These are phyloP conservation scores for Stomatorhinus walkeri DNA, from an alignment of 2,797 vertebrate genomes.

Conservation along the genomic window DNA sequence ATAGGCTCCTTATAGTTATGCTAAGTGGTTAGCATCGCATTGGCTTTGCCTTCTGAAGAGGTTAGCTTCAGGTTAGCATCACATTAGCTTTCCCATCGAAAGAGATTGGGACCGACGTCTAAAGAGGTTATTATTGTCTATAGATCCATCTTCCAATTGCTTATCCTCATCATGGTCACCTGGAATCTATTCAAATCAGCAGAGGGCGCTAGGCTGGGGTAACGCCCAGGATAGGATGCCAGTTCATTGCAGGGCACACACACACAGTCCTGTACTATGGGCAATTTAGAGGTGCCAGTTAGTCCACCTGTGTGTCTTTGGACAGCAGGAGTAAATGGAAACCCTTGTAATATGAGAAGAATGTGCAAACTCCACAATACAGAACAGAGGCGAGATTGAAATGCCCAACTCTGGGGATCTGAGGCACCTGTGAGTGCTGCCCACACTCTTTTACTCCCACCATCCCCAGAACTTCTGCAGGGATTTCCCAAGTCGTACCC, in stretches of 20 bases:
- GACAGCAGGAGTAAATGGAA: neutral
- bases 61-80: neutral
- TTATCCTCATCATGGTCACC: neutral
- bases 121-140: neutral
- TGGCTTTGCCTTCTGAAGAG: neutral
- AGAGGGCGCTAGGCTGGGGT: neutral
- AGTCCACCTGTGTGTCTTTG: neutral
- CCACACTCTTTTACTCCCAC: no score
- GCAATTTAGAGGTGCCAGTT: neutral
- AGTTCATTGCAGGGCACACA: neutral
- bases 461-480: neutral
- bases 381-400: neutral
- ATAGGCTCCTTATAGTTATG: neutral
- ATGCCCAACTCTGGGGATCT: neutral
- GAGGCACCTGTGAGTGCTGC: neutral
- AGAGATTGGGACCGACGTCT: neutral
- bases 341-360: neutral
- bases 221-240: neutral
- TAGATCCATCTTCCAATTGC: neutral
- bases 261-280: neutral
- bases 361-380: neutral
- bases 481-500: neutral
- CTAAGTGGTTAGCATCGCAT: slow-evolving; percentile 9
- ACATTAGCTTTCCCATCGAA: neutral
- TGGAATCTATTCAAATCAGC: neutral